Conservation (phyloP, 2,113 vertebrate genomes). For the Zosterops borbonicus region DNA sequence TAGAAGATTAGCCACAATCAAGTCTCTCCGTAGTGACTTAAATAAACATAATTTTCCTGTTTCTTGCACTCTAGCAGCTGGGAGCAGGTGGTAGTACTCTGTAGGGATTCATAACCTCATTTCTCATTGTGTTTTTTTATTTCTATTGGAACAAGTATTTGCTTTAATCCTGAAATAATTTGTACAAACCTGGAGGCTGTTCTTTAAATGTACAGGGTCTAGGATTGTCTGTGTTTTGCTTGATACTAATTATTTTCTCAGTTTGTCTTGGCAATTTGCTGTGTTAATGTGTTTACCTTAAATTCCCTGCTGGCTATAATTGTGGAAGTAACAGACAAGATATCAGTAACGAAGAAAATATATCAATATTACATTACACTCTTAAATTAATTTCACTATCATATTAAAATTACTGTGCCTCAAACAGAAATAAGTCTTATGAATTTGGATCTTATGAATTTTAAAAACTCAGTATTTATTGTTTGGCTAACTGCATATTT, state of each 20-base stretch:
- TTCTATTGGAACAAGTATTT: conserved; percentile 1
- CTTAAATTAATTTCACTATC: background rate
- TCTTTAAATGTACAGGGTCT: background rate
- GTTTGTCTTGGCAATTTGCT: conserved; percentile 23
- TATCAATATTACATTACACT: background rate
- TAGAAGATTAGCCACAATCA: background rate
- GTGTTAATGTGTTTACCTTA: background rate
- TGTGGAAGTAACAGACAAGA: background rate
- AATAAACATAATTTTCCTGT: background rate
- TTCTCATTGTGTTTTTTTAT: background rate
- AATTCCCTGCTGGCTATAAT: background rate
- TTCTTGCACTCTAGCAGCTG: background rate
- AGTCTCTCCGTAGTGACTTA: background rate
- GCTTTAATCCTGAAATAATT: conserved; percentile 34
- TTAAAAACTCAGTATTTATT: background rate
- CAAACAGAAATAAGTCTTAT: background rate
- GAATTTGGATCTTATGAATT: background rate
- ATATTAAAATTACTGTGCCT: background rate
- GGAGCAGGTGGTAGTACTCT: conserved; percentile 29
- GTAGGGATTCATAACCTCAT: background rate
- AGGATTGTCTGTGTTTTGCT: background rate
- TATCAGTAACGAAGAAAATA: background rate
- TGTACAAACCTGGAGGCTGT: background rate
- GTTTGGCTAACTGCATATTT: background rate
- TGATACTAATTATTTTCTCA: conserved; percentile 24